Evolutionary conservation across 2,797 vertebrate genomes (phyloP).

Genomic region (Chiloscyllium punctatum): DNA sequence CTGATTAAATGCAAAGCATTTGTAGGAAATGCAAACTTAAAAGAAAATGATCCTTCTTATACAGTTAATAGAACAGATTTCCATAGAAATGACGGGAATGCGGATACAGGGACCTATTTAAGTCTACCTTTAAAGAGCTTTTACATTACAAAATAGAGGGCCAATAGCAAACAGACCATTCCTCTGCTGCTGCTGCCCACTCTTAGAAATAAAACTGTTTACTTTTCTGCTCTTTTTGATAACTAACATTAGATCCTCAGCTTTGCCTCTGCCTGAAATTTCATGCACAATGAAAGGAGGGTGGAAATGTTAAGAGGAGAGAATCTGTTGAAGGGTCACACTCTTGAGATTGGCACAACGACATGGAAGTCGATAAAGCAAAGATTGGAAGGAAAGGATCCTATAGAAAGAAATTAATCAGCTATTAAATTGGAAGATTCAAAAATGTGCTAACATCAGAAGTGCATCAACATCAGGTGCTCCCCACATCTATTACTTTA

Average conservation of each 20-base stretch:
- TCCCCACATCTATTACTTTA: not conserved
- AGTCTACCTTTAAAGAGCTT: slow-evolving; percentile 17
- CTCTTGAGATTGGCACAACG: not conserved
- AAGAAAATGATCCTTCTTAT: slow-evolving; percentile 33
- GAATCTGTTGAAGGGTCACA: not conserved
- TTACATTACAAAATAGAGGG: not conserved
- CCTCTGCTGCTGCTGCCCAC: not conserved
- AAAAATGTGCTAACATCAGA: not conserved
- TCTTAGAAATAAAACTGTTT: not conserved
- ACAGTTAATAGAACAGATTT: slow-evolving; percentile 35
- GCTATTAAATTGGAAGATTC: not conserved
- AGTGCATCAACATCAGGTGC: not conserved
- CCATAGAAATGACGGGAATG: slow-evolving; percentile 35
- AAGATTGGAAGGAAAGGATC: not conserved
- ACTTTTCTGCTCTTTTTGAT: not conserved
- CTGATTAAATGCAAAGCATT: slow-evolving; percentile 34
- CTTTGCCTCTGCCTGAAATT: not conserved
- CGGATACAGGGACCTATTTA: not conserved
- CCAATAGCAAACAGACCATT: slow-evolving; percentile 2
- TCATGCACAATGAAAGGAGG: not conserved
- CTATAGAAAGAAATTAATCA: not conserved
- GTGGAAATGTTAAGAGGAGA: not conserved
- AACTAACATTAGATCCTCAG: not conserved
- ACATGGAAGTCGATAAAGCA: not conserved
- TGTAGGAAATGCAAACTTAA: slow-evolving; percentile 30